Conservation (phyloP, 1,140 invertebrate species). For the Bacillus rossius region DNA sequence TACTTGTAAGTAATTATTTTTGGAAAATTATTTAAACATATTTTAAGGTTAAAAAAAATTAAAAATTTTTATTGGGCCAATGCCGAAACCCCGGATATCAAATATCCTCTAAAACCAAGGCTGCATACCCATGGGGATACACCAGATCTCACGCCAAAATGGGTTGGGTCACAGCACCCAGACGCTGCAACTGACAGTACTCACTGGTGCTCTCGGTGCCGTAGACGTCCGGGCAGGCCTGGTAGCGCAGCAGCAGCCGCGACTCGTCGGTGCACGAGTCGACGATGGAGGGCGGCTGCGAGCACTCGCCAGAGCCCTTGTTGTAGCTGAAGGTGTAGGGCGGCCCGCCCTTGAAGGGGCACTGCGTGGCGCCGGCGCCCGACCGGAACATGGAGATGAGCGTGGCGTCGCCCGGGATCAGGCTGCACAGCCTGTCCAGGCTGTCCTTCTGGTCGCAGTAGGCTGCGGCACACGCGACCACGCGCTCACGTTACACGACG, state of each 20-base stretch:
- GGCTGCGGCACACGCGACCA: slow-evolving; percentile 41
- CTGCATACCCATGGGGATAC: no score
- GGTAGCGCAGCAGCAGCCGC: slow-evolving; percentile 55
- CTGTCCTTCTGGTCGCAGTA: slow-evolving; percentile 50
- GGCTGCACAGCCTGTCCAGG: slow-evolving; percentile 54
- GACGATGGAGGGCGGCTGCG: slow-evolving; percentile 41
- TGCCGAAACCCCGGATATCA: no score
- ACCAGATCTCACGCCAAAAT: no score
- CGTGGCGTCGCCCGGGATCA: slow-evolving; percentile 63
- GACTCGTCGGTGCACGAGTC: slow-evolving; percentile 59
- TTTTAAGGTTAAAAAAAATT: no score
- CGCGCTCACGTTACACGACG: no score
- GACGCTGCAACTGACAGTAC: no score
- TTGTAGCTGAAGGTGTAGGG: slow-evolving; percentile 77
- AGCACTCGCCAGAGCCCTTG: slow-evolving; percentile 75
- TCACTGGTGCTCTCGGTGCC: slow-evolving; percentile 35
- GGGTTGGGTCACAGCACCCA: no score
- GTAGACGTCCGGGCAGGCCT: slow-evolving; percentile 56
- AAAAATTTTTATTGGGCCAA: no score
- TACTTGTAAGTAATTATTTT: no score
- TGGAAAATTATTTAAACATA: no score
- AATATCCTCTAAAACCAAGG: no score
- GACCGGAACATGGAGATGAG: slow-evolving; percentile 70
- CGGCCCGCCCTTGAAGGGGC: slow-evolving; percentile 65
- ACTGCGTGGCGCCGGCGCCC: slow-evolving; percentile 57